Conservation (phyloP, 2,888 invertebrate species). For the Elmis aenea region DNA sequence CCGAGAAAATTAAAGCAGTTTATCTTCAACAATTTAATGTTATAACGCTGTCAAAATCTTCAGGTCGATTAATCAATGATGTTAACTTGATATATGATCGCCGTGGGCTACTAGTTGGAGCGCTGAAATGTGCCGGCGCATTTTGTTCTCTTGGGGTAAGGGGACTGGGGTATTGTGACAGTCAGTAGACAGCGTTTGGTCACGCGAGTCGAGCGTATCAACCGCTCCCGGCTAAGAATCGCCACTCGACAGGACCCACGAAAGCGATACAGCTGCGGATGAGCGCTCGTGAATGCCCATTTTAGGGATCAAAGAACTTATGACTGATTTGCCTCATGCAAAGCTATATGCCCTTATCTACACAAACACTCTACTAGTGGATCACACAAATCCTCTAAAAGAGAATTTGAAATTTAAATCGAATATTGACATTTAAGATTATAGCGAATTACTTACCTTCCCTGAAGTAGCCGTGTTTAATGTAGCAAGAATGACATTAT, state of each 20-base stretch:
- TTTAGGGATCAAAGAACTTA: too few species aligned
- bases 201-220: constrained; percentile 23
- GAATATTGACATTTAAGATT: constrained; percentile 27
- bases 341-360: constrained; percentile 15
- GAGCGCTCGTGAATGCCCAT: too few species aligned
- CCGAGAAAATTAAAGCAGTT: too few species aligned
- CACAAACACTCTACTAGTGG: constrained; percentile 10
- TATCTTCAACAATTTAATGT: constrained; percentile 28
- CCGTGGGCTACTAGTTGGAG: constrained; percentile 32
- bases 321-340: constrained; percentile 6
- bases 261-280: too few species aligned
- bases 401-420: constrained; percentile 16
- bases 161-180: constrained; percentile 26
- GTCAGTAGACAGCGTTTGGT: constrained; percentile 27
- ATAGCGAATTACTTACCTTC: constrained; percentile 28
- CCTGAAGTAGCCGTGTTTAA: constrained; percentile 34
- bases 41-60: constrained; percentile 30
- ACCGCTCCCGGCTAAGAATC: constrained; percentile 5
- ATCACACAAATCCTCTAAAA: constrained; percentile 3
- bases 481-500: constrained; percentile 41
- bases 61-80: constrained; percentile 35
- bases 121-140: constrained; percentile 26
- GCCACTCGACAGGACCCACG: too few species aligned
- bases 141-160: constrained; percentile 22
- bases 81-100: constrained; percentile 35